phyloP scores from a whole-genome alignment of 1,140 invertebrate species.

The Trachymyrmex cornetzi region DNA sequence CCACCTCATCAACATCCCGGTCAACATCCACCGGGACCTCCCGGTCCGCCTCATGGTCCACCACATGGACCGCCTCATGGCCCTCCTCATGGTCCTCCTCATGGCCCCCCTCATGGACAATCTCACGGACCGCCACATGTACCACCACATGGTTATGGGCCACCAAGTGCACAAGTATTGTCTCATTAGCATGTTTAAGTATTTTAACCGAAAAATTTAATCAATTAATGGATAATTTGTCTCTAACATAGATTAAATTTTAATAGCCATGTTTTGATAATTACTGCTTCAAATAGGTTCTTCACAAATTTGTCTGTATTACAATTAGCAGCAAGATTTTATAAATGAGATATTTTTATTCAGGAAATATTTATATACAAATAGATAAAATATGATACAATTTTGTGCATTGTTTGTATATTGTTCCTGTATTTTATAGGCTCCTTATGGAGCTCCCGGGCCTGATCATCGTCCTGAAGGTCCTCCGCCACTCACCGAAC shows the following conservation, averaged over 20 bases:
- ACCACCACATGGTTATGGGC: conserved; percentile 88
- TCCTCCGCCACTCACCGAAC: conserved; percentile 93
- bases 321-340: not conserved
- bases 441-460: conserved; percentile 87
- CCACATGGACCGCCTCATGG: conserved; percentile 89
- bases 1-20: conserved; percentile 88
- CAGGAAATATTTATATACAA: not conserved
- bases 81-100: conserved; percentile 88
- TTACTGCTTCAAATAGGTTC: too few species aligned
- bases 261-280: not conserved
- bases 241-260: not conserved
- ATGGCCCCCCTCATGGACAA: conserved; percentile 86
- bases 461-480: conserved; percentile 88
- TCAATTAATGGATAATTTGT: not conserved
- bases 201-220: not conserved
- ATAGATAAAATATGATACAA: conserved; percentile 11
- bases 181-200: conserved; percentile 12
- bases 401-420: not conserved
- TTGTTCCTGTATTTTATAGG: conserved; percentile 72
- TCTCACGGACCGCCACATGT: conserved; percentile 88
- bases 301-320: too few species aligned
- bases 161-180: conserved; percentile 83
- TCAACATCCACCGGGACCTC: conserved; percentile 88
- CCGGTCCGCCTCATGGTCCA: conserved; percentile 88
- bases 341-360: not conserved